Base-by-base conservation (phyloP, 2,888 invertebrate species). In the Sesia apiformis region DNA sequence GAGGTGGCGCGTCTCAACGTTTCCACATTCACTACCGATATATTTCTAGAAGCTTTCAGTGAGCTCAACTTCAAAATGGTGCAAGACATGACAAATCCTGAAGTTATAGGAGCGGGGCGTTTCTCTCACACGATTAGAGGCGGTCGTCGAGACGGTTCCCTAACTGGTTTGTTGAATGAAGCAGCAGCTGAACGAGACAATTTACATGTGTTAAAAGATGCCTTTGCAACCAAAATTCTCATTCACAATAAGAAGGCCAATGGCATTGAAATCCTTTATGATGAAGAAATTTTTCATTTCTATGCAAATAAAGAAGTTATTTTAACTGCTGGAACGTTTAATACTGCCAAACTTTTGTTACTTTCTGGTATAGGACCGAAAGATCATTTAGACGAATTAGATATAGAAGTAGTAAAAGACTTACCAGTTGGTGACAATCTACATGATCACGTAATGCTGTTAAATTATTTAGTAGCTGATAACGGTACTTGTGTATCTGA, bases 291-390 rank as follows among this genome's bases (percentile, higher is more conserved):
- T 39, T 60, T 69, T 6, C 51, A 63, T 5, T 76, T 76, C 46
- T 78, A 67, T 52, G 76, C 75, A 0, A 60, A 67, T 3, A 76
- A 70, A 51, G 86, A 86, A 62, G 75, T 86, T 0, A 68, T 86
- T 7, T 38, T 83, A n/a, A 73, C 81, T 3, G 78, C 86, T 0
- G 86, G 86, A 0, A 74, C 83, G 0, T 84, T 81, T 52, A 86
- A 85, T 57, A 76, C 83, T 7, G 69, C 86, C 0, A 84, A 87
- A 62, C 57, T 86, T 8, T 56, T 87, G 51, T 63, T 84, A 55
- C 65, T 84, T 0, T 86, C 86, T 0, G 86, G 86, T 1, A 65
- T 87, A 6, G 86, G 86, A 0, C 83, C 84, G 0, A 72, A 68
- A 54, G 56, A 72, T 0, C 72, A 76, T 55, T 65, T 86, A 38